These are phyloP conservation scores for Arvicanthis niloticus DNA, from an alignment of 2,113 vertebrate species.

Conservation along the genomic window DNA sequence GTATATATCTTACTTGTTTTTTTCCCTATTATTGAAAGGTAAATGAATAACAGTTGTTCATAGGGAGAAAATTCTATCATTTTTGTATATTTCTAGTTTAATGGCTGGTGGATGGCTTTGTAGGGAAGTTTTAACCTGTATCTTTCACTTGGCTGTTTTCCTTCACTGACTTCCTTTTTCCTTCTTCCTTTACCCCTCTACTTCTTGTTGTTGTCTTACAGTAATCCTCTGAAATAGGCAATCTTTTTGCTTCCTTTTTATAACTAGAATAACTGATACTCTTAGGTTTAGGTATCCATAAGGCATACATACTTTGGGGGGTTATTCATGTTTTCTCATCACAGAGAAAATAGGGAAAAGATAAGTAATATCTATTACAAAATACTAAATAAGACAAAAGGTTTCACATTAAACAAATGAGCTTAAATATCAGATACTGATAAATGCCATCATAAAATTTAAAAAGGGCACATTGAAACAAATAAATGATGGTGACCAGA, in stretches of 20 bases:
- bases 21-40: not conserved
- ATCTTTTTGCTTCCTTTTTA: conserved; percentile 45
- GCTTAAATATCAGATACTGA: conserved; percentile 1
- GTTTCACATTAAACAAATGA: conserved; percentile 28
- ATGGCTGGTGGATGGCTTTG: conserved; percentile 15
- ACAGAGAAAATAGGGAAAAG: conserved; percentile 18
- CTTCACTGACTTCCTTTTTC: not conserved
- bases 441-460: conserved; percentile 34
- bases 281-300: conserved; percentile 6
- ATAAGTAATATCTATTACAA: conserved; percentile 37
- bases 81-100: conserved; percentile 16
- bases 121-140: not conserved
- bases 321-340: conserved; percentile 45
- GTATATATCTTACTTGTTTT: not conserved
- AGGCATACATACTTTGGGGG: not conserved
- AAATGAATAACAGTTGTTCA: not conserved
- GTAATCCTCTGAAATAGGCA: not conserved
- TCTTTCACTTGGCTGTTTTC: not conserved
- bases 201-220: not conserved
- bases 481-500: not conserved
- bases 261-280: conserved; percentile 11
- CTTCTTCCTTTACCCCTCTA: not conserved
- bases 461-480: not conserved
- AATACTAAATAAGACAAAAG: conserved; percentile 21
- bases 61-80: not conserved